Evolutionary conservation across 2,113 vertebrate genomes (phyloP), one percentile per base, ranked within the genome.

Genomic region (Piprites chloris): DNA sequence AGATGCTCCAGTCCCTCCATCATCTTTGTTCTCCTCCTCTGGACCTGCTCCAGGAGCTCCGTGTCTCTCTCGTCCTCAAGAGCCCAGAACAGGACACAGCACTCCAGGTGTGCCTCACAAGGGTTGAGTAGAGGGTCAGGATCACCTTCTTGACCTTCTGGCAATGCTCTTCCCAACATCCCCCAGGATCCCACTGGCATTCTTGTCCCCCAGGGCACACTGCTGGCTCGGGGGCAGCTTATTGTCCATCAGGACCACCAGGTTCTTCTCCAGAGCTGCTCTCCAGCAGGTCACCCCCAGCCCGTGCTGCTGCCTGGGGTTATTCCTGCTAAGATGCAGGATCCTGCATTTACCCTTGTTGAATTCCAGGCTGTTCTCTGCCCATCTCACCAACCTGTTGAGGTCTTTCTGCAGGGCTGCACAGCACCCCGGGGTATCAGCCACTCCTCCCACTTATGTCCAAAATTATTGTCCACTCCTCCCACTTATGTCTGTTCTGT

Each of bases 371-470:
- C 27, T 35, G 20, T 2, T 61, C 55, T 44, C 53, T 61, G 63
- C 44, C 63, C 63, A 37, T 9, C 22, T 14, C 46, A 22, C 42
- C 7, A 11, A 30, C 12, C 33, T 24, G 9, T 0, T 27, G 27
- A 69, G 39, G 37, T 46, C 23, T n/a, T 11, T 39, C 65, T 20
- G 8, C 33, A 46, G 39, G 47, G 55, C 55, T 53, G 55, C 47
- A 35, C 28, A 62, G 12, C 37, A 22, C 11, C 12, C 8, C 4
- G 15, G 39, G 53, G 4, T 16, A 53, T 30, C 1, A 0, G 23
- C 47, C 39, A 9, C 47, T 62, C 8, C 47, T 71, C 14, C 37
- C 46, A 37, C 7, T 27, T 9, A 13, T 3, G 26, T 7, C 85
- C 62, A 7, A 4, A 35, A 58, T n/a, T n/a, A n/a, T n/a, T n/a